Percentiles rank a stretch among this genome's conserved stretches.
Conservation (phyloP, 2,113 vertebrate genomes). For the Ceyx melanurus region DNA sequence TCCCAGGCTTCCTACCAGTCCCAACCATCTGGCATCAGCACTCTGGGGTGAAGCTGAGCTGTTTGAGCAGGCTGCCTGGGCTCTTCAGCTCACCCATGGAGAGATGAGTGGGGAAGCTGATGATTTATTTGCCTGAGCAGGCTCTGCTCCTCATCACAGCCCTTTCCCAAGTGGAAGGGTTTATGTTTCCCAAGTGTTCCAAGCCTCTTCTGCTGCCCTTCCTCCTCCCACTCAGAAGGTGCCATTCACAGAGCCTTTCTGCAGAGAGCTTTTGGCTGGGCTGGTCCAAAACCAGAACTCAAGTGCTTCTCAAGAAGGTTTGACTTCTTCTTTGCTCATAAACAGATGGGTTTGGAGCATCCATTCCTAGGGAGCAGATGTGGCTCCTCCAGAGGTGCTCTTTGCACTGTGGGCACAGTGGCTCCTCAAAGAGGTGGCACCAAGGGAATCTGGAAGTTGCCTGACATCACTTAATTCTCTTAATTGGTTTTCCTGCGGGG, state of each 20-base stretch:
- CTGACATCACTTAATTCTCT: neutral
- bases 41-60: rapidly evolving
- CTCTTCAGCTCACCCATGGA: slow-evolving; percentile 17
- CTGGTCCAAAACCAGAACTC: neutral
- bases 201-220: neutral
- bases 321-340: neutral
- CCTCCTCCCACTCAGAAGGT: neutral
- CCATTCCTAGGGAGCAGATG: neutral
- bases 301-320: neutral
- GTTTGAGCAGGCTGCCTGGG: neutral
- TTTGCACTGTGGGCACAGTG: neutral
- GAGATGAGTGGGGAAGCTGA: slow-evolving; percentile 4
- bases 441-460: neutral
- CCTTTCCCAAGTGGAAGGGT: neutral
- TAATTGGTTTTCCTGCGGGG: neutral
- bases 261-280: neutral
- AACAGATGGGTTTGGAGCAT: neutral
- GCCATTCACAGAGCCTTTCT: neutral
- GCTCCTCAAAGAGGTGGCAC: neutral
- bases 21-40: neutral
- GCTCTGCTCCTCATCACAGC: neutral
- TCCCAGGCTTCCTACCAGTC: neutral
- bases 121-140: slow-evolving; percentile 47
- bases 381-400: rapidly evolving
- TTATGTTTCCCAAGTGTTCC: neutral